Evolutionary conservation across 2,888 invertebrate genomes (phyloP), one percentile per base, ranked within the genome.

Genomic region (Andrena marginata): DNA sequence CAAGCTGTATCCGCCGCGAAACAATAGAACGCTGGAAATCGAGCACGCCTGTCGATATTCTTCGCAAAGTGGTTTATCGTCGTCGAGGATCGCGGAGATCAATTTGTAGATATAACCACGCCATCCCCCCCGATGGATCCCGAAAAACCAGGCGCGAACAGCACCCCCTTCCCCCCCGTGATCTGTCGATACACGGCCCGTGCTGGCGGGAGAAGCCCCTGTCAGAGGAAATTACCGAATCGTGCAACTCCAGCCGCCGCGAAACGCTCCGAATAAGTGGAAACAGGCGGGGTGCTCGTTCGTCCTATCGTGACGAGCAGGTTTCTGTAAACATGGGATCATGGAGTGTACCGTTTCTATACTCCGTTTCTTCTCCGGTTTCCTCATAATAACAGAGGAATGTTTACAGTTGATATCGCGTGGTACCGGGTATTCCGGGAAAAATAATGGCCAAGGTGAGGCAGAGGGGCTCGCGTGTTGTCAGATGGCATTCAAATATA

Each of bases 51-150:
- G 79, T 82, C 82, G 77, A 76, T 73, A 82, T 70, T 80, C 67
- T 56, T 63, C 70, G 77, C 26, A 69, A 78, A 81, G 77, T 77
- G 77, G 74, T 84, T 81, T 82, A 81, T 84, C 77, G 75, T 60
- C 60, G 8, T 35, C 62, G 68, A 69, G 67, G 65, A 84, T 79
- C 73, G 76, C 5, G 26, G 26, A 10, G 70, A 73, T 82, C 79
- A 59, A 80, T 77, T 65, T 54, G 33, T 31, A 33, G 75, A 82
- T 59, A 78, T 42, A 42, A 42, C 42, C 42, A 54, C 42, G 42
- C 42, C 42, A 42, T 42, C 81, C 23, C 23, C 49, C 20, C 0
- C 16, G 35, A 56, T 33, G 35, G 29, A 60, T 62, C 65, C 29
- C 42, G 4, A 20, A 60, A 16, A 63, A 29, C 16, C 33, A 2